Evolutionary conservation across 2,888 invertebrate species (phyloP).

Genomic region (Protophormia terraenovae): DNA sequence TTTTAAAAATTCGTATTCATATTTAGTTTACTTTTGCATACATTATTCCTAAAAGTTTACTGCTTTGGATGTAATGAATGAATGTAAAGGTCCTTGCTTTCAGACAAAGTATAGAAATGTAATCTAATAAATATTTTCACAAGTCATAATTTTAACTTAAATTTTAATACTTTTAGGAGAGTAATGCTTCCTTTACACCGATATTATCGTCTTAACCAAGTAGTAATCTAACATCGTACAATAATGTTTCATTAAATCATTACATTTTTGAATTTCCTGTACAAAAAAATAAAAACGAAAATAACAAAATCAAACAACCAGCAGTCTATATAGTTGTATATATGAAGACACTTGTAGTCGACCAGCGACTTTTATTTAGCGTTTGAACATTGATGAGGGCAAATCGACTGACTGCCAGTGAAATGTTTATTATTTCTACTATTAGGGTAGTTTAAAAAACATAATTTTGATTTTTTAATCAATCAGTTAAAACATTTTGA

Average conservation of each 20-base stretch:
- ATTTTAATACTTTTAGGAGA: neutral
- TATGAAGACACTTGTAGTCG: constrained; percentile 45
- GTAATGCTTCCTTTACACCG: neutral
- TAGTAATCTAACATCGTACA: constrained; percentile 7
- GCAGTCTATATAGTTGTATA: too few relatives aligned
- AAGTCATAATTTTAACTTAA: too few relatives aligned
- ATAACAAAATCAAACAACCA: constrained; percentile 45
- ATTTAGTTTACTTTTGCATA: too few relatives aligned
- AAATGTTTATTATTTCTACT: neutral
- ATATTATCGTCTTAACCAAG: neutral
- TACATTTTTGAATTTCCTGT: constrained; percentile 76
- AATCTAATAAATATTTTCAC: too few relatives aligned
- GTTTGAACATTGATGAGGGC: neutral
- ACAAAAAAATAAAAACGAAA: constrained; percentile 15
- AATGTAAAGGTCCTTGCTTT: too few relatives aligned
- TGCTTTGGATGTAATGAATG: too few relatives aligned
- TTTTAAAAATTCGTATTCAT: too few relatives aligned
- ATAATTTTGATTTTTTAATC: too few relatives aligned
- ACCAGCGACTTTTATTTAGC: neutral
- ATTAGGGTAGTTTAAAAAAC: neutral
- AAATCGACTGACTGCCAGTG: neutral
- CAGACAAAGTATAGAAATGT: too few relatives aligned
- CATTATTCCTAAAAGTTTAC: too few relatives aligned
- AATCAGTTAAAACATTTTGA: too few relatives aligned
- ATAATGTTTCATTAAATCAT: constrained; percentile 72